These are phyloP conservation scores for Caenorhabditis becei DNA, from an alignment of 2,888 invertebrate genomes.

Conservation along the genomic window DNA sequence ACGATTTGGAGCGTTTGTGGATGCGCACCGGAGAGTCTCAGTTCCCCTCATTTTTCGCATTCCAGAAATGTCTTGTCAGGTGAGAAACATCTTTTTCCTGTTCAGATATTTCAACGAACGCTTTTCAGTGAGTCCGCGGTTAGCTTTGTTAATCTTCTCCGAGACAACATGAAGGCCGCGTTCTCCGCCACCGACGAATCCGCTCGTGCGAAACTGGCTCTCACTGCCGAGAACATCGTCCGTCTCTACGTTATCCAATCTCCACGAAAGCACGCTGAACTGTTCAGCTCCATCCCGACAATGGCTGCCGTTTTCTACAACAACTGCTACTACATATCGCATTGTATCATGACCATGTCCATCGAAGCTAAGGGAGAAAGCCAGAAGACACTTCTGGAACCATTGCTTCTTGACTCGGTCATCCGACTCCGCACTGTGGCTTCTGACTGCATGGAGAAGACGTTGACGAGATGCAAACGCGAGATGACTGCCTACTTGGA, in stretches of 20 bases:
- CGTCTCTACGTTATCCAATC: slow-evolving; percentile 74
- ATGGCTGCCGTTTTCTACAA: slow-evolving; percentile 79
- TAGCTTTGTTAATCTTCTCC: slow-evolving; percentile 69
- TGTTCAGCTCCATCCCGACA: slow-evolving; percentile 76
- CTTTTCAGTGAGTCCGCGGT: slow-evolving; percentile 70
- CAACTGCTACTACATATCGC: slow-evolving; percentile 78
- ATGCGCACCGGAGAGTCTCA: slow-evolving; percentile 36
- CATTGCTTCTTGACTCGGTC: slow-evolving; percentile 68
- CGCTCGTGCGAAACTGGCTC: slow-evolving; percentile 59
- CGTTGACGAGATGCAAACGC: slow-evolving; percentile 65
- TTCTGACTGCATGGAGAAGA: slow-evolving; percentile 72
- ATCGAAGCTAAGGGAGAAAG: slow-evolving; percentile 36
- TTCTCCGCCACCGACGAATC: slow-evolving; percentile 67
- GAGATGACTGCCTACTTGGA: slow-evolving; percentile 60
- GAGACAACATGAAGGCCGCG: slow-evolving; percentile 69
- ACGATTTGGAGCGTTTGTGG: slow-evolving; percentile 36
- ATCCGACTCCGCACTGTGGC: slow-evolving; percentile 70
- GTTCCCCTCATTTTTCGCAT: slow-evolving; percentile 49
- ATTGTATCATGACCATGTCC: slow-evolving; percentile 71
- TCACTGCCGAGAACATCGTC: slow-evolving; percentile 76
- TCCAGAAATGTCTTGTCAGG: slow-evolving; percentile 61
- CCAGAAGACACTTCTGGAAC: slow-evolving; percentile 53
- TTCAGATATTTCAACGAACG: too few relatives aligned
- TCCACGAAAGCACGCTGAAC: slow-evolving; percentile 72
- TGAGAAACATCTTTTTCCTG: background rate